Evolutionary conservation across 2,888 invertebrate species (phyloP).

Genomic region (Mythimna albipuncta): DNA sequence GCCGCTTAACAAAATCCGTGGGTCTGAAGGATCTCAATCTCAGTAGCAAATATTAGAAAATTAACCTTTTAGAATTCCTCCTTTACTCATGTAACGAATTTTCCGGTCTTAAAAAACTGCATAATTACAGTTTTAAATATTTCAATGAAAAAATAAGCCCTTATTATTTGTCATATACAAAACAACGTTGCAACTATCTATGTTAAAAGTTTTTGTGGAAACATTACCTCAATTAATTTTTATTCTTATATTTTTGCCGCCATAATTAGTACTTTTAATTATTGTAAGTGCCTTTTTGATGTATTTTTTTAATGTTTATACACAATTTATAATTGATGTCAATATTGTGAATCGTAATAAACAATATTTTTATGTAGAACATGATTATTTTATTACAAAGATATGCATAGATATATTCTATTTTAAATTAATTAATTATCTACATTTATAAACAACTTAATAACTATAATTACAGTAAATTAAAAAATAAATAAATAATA

Average conservation of each 20-base stretch:
- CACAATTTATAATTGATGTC: constrained; percentile 65
- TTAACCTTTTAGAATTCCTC: not conserved
- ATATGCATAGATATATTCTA: too few species aligned
- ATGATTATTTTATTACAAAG: constrained; percentile 3
- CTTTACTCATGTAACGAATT: not conserved
- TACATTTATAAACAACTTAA: too few species aligned
- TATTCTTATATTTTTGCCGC: constrained; percentile 57
- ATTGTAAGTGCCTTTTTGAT: constrained; percentile 70
- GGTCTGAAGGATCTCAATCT: not conserved
- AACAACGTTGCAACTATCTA: not conserved
- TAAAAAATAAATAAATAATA: too few species aligned
- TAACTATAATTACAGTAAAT: too few species aligned
- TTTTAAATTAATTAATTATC: too few species aligned
- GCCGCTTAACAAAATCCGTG: not conserved
- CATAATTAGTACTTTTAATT: constrained; percentile 61
- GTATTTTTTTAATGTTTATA: constrained; percentile 69
- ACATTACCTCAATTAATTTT: constrained; percentile 6
- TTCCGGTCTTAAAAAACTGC: not conserved
- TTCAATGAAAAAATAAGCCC: not conserved
- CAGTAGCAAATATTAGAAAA: not conserved
- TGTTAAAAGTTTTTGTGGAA: constrained; percentile 15
- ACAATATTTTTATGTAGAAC: constrained; percentile 58
- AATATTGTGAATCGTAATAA: constrained; percentile 66
- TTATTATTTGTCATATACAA: not conserved
- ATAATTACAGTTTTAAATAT: too few species aligned